Evolutionary conservation across 2,797 vertebrate genomes (phyloP).

Genomic region (Sus cebifrons): DNA sequence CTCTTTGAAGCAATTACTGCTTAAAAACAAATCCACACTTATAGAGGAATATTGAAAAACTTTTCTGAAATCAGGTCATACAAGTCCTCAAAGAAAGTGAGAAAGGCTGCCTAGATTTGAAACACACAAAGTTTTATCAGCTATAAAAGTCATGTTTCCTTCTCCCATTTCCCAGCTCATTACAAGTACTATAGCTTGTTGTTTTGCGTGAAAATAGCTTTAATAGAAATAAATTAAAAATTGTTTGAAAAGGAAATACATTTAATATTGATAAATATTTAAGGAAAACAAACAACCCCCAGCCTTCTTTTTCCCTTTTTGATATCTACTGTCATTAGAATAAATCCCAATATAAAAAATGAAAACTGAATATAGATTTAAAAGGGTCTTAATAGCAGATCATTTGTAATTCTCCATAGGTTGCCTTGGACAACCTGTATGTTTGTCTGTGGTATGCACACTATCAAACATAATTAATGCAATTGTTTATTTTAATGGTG

Average conservation of each 20-base stretch:
- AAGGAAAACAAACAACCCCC: conserved; percentile 10
- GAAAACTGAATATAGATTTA: conserved; percentile 56
- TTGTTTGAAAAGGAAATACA: conserved; percentile 52
- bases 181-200: conserved; percentile 24
- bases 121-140: not conserved
- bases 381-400: conserved; percentile 39
- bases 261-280: conserved; percentile 26
- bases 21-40: conserved; percentile 48
- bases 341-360: conserved; percentile 39
- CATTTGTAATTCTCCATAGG: conserved; percentile 51
- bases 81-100: not conserved
- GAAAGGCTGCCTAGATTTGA: conserved; percentile 31
- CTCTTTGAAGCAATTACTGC: conserved; percentile 34
- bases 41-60: not conserved
- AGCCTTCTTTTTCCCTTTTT: conserved; percentile 8
- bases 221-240: conserved; percentile 62
- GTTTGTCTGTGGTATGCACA: conserved; percentile 1
- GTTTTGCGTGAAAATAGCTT: conserved; percentile 17
- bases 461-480: not conserved
- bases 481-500: conserved; percentile 28
- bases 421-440: not conserved
- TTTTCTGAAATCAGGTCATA: conserved; percentile 35
- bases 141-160: not conserved
- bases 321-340: conserved; percentile 28
- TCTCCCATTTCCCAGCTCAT: not conserved